These are phyloP conservation scores for Tichodroma muraria DNA, from an alignment of 2,113 vertebrate genomes.

Conservation along the genomic window DNA sequence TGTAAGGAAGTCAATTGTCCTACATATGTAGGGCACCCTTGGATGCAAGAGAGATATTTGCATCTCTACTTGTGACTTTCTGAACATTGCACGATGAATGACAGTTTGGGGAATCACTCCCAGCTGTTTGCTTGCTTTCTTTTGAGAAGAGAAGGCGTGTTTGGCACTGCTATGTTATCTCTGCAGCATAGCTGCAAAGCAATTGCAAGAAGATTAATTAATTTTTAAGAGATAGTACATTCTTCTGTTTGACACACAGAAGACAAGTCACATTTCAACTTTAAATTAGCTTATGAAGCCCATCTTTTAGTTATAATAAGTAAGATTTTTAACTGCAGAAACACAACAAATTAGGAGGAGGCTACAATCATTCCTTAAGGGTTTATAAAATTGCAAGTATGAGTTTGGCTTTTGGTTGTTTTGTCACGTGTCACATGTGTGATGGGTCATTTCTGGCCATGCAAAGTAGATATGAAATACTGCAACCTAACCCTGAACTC, in stretches of 20 bases:
- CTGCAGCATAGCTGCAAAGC: not conserved
- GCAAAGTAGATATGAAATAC: not conserved
- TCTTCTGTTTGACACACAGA: not conserved
- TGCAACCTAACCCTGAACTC: not conserved
- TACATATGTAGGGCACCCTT: not conserved
- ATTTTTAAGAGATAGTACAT: not conserved
- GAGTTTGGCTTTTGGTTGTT: not conserved
- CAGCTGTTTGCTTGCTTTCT: constrained; percentile 18
- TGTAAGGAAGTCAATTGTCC: not conserved
- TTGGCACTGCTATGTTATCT: not conserved
- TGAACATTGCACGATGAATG: not conserved
- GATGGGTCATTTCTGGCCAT: not conserved
- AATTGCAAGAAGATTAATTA: constrained; percentile 1
- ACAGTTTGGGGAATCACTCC: not conserved
- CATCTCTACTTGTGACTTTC: not conserved
- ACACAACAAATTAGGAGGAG: not conserved
- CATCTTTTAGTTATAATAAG: not conserved
- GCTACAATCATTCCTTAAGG: not conserved
- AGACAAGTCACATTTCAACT: not conserved
- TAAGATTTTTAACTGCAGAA: not conserved
- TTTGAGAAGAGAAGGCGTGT: not conserved
- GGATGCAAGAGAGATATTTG: not conserved
- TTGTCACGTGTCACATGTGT: not conserved
- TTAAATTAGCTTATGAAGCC: not conserved
- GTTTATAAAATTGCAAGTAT: not conserved